Evolutionary conservation across 1,140 invertebrate genomes (phyloP), one percentile per base, ranked within the genome.

Genomic region (Ylistrum balloti): DNA sequence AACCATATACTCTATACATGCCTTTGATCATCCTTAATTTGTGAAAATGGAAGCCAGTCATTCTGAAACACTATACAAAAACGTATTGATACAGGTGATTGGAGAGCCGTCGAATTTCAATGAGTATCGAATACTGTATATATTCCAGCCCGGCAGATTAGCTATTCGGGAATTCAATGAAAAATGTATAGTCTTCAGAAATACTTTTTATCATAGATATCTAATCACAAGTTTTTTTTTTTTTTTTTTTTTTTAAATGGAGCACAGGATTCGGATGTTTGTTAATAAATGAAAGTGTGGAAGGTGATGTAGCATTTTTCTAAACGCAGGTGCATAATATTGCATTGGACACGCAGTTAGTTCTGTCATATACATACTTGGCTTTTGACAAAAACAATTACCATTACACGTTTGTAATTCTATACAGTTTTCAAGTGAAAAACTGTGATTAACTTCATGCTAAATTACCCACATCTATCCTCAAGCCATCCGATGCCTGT

Each of bases 401-500:
- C 9, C 56, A 74, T 74, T 74, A 74, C 22, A 74, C 3, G n/a
- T n/a, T 74, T 74, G 56, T 74, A 74, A 74, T 74, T 74, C 28
- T 74, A 74, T 74, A 1, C 28, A 5, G 17, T 74, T 28, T n/a
- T 74, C 22, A 74, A n/a, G 56, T 74, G 56, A 74, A 74, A 74
- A 74, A 74, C 56, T 74, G 56, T 74, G 28, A 74, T 74, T 74
- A 74, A 74, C 22, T 74, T 74, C 56, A 74, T 74, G 56, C 56
- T 74, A 28, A 74, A 74, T 28, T 74, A 74, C 15, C 56, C 56
- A n/a, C 56, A 74, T n/a, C 56, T 74, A 74, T 74, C n/a, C 17
- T 28, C 17, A 1, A 74, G 56, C n/a, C 56, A 74, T 74, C 11
- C 11, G 22, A 74, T 74, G 28, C 56, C 22, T 74, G 15, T 3